phyloP scores from a whole-genome alignment of 2,888 invertebrate species.

The Stenotaenia linearis region DNA sequence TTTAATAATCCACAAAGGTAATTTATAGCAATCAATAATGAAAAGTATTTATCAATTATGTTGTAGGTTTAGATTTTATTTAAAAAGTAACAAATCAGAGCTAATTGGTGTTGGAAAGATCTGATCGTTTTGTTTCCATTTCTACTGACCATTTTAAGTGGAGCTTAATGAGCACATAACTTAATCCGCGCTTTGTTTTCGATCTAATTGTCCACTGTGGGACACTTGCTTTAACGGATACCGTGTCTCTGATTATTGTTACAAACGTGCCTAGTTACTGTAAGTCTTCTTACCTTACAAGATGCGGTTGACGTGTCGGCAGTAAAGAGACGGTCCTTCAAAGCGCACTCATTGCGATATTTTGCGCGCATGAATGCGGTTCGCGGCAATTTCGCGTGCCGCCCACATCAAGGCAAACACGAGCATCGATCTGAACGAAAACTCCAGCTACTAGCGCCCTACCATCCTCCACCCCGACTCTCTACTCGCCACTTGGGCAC shows the following conservation, averaged over 20 bases:
- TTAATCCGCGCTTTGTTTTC: neutral
- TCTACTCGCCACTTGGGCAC: neutral
- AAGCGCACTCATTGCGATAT: neutral
- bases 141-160: neutral
- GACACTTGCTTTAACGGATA: neutral
- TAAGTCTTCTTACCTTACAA: neutral
- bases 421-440: neutral
- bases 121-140: too few species aligned
- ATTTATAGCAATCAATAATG: too few species aligned
- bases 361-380: neutral
- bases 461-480: neutral
- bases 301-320: neutral
- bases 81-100: too few species aligned
- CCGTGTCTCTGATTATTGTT: neutral
- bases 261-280: neutral
- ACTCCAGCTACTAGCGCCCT: neutral
- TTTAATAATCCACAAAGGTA: too few species aligned
- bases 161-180: neutral
- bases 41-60: too few species aligned
- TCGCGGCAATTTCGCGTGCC: neutral
- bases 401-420: neutral
- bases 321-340: neutral
- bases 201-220: neutral
- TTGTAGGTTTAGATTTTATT: too few species aligned
- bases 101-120: too few species aligned